A percentile compares a stretch with the other conserved stretches of the same genome.
Evolutionary conservation across 2,797 vertebrate genomes (phyloP).

Genomic region (Rhinella marina): DNA sequence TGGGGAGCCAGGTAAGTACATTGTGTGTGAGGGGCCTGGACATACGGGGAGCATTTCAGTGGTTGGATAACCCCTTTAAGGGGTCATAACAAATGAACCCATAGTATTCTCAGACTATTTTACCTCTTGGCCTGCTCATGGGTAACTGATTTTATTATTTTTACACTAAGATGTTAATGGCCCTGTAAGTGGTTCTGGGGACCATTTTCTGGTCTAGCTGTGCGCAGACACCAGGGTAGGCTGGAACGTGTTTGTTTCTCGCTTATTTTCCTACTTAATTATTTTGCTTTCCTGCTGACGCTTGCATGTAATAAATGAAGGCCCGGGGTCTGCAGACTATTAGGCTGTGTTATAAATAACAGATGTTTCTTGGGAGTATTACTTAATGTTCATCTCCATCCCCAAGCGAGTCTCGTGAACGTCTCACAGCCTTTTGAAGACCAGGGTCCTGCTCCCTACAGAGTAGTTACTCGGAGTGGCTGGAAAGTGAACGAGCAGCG

Average conservation of each 20-base stretch:
- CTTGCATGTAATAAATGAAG: slow-evolving; percentile 12
- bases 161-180: background rate
- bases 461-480: background rate
- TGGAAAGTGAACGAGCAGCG: slow-evolving; percentile 33
- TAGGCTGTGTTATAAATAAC: slow-evolving; percentile 44
- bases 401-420: background rate
- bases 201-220: background rate
- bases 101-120: background rate
- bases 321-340: slow-evolving; percentile 9
- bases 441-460: slow-evolving; percentile 25
- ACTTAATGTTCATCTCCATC: slow-evolving; percentile 11
- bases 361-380: slow-evolving; percentile 35
- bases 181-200: background rate
- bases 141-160: background rate
- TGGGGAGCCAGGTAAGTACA: no score
- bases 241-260: slow-evolving; percentile 1
- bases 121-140: background rate
- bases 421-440: slow-evolving; percentile 9
- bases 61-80: background rate
- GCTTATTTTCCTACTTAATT: slow-evolving; percentile 31
- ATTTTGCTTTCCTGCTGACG: slow-evolving; percentile 21
- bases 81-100: background rate
- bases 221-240: background rate
- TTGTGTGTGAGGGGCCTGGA: no score
- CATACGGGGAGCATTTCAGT: no score